phyloP scores from a whole-genome alignment of 2,888 invertebrate genomes.

The Calliscelio sp. region DNA sequence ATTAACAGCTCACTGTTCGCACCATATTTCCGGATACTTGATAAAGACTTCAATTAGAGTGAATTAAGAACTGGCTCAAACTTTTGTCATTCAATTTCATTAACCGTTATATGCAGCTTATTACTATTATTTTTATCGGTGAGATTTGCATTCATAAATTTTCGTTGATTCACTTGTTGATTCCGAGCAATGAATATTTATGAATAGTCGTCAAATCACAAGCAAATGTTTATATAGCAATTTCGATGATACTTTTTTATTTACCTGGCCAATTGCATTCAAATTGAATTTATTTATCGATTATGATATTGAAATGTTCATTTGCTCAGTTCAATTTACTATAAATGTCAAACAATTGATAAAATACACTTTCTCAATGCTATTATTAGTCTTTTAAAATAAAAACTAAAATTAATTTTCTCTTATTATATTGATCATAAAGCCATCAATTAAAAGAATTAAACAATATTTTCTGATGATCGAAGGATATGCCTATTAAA shows the following conservation, averaged over 20 bases:
- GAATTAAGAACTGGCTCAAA: conserved; percentile 34
- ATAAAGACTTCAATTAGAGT: conserved; percentile 39
- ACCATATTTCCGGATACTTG: conserved; percentile 48
- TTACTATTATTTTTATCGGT: conserved; percentile 65
- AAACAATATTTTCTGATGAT: too few relatives aligned
- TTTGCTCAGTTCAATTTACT: neutral
- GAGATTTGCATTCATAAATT: conserved; percentile 66
- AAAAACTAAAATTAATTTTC: too few relatives aligned
- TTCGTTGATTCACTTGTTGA: conserved; percentile 66
- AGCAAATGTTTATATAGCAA: conserved; percentile 49
- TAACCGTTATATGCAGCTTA: conserved; percentile 44
- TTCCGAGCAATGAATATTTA: conserved; percentile 63
- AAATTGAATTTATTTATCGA: too few relatives aligned
- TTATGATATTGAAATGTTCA: neutral
- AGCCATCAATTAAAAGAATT: too few relatives aligned
- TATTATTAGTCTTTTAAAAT: too few relatives aligned
- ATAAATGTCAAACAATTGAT: too few relatives aligned
- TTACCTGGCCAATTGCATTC: too few relatives aligned
- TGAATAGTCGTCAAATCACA: conserved; percentile 46
- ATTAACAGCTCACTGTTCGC: conserved; percentile 29
- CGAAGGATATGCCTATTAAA: too few relatives aligned
- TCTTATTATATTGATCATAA: too few relatives aligned
- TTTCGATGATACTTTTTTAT: conserved; percentile 23
- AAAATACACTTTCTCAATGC: too few relatives aligned
- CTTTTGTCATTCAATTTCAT: conserved; percentile 62